Percentiles rank a stretch among this genome's conserved stretches.
Evolutionary conservation across 2,888 invertebrate genomes (phyloP).

Genomic region (Altica lythri): DNA sequence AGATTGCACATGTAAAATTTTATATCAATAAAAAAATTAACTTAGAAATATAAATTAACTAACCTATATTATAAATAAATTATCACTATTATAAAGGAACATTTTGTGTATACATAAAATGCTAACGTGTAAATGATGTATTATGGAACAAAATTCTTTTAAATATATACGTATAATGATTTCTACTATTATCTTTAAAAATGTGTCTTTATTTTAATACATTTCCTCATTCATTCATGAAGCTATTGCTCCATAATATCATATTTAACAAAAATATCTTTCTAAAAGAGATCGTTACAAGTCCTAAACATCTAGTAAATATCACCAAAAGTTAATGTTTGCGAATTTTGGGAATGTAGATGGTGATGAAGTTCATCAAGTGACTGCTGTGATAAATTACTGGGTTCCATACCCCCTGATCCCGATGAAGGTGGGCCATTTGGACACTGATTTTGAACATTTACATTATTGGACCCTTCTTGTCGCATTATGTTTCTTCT

Average conservation of each 20-base stretch:
- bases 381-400: constrained; percentile 59
- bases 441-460: constrained; percentile 45
- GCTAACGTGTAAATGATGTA: constrained; percentile 16
- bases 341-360: constrained; percentile 58
- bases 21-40: constrained; percentile 9
- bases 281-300: too few relatives aligned
- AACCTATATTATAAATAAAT: constrained; percentile 10
- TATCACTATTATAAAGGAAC: constrained; percentile 39
- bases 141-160: too few relatives aligned
- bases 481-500: constrained; percentile 90
- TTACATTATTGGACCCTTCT: constrained; percentile 61
- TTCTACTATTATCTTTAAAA: not conserved
- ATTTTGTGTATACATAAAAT: constrained; percentile 25
- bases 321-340: constrained; percentile 55
- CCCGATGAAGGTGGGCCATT: constrained; percentile 50
- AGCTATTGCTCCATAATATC: too few relatives aligned
- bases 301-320: constrained; percentile 56
- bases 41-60: not conserved
- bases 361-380: constrained; percentile 63
- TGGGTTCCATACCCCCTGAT: constrained; percentile 59
- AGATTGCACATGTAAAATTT: constrained; percentile 21
- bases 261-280: too few relatives aligned
- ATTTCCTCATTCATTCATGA: too few relatives aligned
- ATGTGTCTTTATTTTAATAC: not conserved
- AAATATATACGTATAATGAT: too few relatives aligned